These are phyloP conservation scores for Carpatolechia fugitivella DNA, from an alignment of 2,888 invertebrate species.

Conservation along the genomic window DNA sequence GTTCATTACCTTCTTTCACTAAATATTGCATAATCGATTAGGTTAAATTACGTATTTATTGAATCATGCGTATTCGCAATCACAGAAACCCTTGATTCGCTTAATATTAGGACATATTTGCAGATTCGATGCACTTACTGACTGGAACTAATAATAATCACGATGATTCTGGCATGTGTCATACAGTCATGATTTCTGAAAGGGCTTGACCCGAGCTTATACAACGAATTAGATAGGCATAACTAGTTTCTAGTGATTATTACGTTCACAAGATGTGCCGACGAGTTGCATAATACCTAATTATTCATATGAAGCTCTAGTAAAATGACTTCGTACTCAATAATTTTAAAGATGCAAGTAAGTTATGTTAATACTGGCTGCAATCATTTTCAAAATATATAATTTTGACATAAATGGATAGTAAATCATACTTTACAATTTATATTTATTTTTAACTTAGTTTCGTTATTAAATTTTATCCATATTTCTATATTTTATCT, in stretches of 20 bases:
- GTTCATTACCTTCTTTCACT: not conserved
- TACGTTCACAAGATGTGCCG: not conserved
- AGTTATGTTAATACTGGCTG: not conserved
- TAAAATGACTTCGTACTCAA: not conserved
- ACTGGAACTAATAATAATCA: not conserved
- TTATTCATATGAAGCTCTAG: not conserved
- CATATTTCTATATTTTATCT: no score
- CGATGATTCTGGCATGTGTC: not conserved
- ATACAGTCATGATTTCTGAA: conserved; percentile 6
- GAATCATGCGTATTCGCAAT: not conserved
- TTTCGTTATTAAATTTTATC: no score
- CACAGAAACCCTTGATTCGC: not conserved
- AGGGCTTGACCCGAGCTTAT: conserved; percentile 15
- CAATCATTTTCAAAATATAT: not conserved
- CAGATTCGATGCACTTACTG: not conserved
- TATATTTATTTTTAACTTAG: no score
- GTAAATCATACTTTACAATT: no score
- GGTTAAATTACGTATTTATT: not conserved
- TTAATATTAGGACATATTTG: not conserved
- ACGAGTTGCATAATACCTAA: not conserved
- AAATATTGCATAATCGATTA: not conserved
- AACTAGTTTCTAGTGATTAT: conserved; percentile 2
- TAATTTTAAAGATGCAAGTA: not conserved
- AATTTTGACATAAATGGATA: no score
- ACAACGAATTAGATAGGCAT: conserved; percentile 8